phyloP scores from a whole-genome alignment of 2,888 invertebrate species.

The Aporophyla lueneburgensis region DNA sequence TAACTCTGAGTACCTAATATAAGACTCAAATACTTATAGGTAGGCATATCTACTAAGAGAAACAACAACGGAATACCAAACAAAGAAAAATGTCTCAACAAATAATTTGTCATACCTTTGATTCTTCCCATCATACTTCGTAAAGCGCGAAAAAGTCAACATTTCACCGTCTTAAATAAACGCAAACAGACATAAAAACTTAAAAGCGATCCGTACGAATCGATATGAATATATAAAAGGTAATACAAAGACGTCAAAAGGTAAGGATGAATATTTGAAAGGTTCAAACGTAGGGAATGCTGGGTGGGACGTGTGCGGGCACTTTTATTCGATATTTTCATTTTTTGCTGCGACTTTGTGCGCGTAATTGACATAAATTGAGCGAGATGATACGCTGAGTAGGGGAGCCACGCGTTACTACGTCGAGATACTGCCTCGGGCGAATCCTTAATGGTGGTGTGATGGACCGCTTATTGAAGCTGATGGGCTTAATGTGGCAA shows the following conservation, averaged over 20 bases:
- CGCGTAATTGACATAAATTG: constrained; percentile 77
- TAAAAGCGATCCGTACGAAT: constrained; percentile 65
- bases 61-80: constrained; percentile 13
- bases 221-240: constrained; percentile 69
- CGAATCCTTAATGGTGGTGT: constrained; percentile 50
- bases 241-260: constrained; percentile 76
- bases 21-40: not conserved
- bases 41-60: not conserved
- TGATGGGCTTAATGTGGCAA: constrained; percentile 52
- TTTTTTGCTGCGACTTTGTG: constrained; percentile 65
- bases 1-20: not conserved
- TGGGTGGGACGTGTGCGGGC: constrained; percentile 65
- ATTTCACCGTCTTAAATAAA: constrained; percentile 60
- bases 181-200: constrained; percentile 60
- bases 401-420: constrained; percentile 40
- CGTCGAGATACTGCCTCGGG: constrained; percentile 46
- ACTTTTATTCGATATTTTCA: constrained; percentile 73
- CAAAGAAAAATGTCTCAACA: constrained; percentile 30
- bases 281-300: constrained; percentile 63
- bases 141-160: constrained; percentile 58
- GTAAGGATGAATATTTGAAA: constrained; percentile 79
- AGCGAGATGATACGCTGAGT: constrained; percentile 66
- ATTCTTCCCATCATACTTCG: constrained; percentile 27
- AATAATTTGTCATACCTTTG: constrained; percentile 50
- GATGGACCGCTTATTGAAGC: constrained; percentile 60